These are phyloP conservation scores for Ceratina calcarata DNA, from an alignment of 1,140 invertebrate species.

Conservation along the genomic window DNA sequence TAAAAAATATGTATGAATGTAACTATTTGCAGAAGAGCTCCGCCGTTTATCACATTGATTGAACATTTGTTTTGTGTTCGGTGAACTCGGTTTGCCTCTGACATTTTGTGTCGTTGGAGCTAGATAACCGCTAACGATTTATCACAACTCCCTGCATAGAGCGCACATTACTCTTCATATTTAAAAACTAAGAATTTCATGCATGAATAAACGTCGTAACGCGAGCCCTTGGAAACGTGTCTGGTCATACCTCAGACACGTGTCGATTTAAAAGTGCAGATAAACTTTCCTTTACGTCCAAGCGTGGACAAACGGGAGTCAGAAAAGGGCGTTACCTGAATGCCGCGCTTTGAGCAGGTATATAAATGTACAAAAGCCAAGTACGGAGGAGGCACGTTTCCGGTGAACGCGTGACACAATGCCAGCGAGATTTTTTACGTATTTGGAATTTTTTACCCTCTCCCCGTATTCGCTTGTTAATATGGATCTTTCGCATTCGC, in stretches of 20 bases:
- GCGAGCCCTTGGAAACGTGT: not conserved
- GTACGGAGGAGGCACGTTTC: constrained; percentile 4
- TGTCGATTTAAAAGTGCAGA: not conserved
- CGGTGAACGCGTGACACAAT: not conserved
- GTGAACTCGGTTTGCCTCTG: no score
- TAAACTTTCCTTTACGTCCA: not conserved
- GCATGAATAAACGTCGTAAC: not conserved
- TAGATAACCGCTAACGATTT: no score
- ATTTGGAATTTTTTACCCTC: not conserved
- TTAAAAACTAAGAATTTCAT: not conserved
- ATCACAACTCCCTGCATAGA: no score
- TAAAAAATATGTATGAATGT: no score
- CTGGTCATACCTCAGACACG: not conserved
- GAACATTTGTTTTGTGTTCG: no score
- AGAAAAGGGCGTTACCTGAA: not conserved
- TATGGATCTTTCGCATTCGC: not conserved
- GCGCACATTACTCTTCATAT: no score
- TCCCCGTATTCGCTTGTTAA: not conserved
- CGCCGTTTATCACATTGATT: no score
- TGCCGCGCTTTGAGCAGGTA: constrained; percentile 13
- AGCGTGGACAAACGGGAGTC: not conserved
- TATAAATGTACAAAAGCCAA: not conserved
- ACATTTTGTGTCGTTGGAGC: no score
- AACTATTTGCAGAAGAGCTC: no score
- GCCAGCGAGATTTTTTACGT: not conserved